Base-by-base conservation (phyloP, 2,113 vertebrate species). In the Raja brachyura region DNA sequence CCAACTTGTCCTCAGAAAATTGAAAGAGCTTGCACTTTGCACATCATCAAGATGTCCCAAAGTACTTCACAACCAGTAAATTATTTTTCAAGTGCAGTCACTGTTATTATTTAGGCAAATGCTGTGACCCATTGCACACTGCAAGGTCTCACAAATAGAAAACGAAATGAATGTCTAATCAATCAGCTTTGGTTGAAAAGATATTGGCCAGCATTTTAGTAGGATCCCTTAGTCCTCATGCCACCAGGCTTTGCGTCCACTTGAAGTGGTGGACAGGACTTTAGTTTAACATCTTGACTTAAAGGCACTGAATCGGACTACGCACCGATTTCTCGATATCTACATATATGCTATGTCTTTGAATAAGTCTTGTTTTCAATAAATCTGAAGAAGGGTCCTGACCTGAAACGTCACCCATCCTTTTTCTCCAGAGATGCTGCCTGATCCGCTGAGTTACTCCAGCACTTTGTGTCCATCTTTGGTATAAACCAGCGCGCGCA, bases 1-100 rank as follows among this genome's bases (percentile, higher is more conserved):
- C 83, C 83, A 88, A 88, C 83, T 88, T 88, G 83, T 88, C 83
- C n/a, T 88, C 83, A 31, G 39, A 88, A 88, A 88, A 88, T 88
- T 63, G 83, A 88, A 88, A 86, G 59, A n/a, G 63, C 83, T 66
- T 88, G 59, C 83, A 88, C 83, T 88, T 63, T 88, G 61, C 83
- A 88, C n/a, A 88, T 88, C 83, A 63, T 88, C 83, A 63, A n/a
- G 59, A 88, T 63, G 28, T 88, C 83, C 59, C n/a, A 31, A 88
- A 88, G 83, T n/a, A 88, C 83, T 88, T 88, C 83, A 88, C 83
- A 31, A 6, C 83, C 13, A 63, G 59, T 88, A 61, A 88, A 88
- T 88, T 88, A 88, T 63, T 88, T 61, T 88, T 88, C 83, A 88
- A 88, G 83, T 88, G 83, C 59, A 88, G 83, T 88, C 59, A 31